These are phyloP conservation scores for Cladorhizidae sp. DNA, from an alignment of 37 sponge, comb jelly and placozoan species.

Conservation along the genomic window DNA sequence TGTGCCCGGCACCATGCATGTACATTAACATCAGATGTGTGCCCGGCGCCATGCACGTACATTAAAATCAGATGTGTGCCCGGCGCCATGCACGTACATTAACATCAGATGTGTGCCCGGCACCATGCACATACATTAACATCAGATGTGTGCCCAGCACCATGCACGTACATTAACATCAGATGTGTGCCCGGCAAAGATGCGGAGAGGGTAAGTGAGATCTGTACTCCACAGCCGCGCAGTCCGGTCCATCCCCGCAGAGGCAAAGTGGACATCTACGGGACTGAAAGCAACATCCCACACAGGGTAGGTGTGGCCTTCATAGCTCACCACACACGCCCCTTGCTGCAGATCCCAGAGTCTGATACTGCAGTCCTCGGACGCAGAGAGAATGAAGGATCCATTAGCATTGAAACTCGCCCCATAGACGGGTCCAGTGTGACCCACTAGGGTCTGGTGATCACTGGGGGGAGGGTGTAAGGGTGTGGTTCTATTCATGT, in stretches of 20 bases:
- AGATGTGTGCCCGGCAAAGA: conserved; percentile 81
- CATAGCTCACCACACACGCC: conserved; percentile 42
- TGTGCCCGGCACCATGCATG: too few species aligned
- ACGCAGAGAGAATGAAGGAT: conserved; percentile 59
- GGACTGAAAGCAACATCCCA: conserved; percentile 79
- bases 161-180: conserved; percentile 64
- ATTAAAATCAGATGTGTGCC: too few species aligned
- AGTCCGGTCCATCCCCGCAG: conserved; percentile 69
- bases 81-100: too few species aligned
- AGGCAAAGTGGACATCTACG: conserved; percentile 79
- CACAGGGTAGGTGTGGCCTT: conserved; percentile 83
- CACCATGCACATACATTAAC: too few species aligned
- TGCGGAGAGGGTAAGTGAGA: conserved; percentile 66
- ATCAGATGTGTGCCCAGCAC: neutral
- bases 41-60: too few species aligned
- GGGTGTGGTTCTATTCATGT: conserved; percentile 32
- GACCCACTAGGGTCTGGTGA: conserved; percentile 55
- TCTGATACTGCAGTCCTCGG: conserved; percentile 71
- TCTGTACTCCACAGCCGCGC: conserved; percentile 85
- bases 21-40: too few species aligned
- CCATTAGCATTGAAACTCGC: conserved; percentile 41
- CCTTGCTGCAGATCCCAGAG: conserved; percentile 63
- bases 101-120: too few species aligned
- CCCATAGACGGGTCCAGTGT: conserved; percentile 76
- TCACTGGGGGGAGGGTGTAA: neutral